These are phyloP conservation scores for Phalanger gymnotis DNA, from an alignment of 2,797 vertebrate genomes.

Conservation along the genomic window DNA sequence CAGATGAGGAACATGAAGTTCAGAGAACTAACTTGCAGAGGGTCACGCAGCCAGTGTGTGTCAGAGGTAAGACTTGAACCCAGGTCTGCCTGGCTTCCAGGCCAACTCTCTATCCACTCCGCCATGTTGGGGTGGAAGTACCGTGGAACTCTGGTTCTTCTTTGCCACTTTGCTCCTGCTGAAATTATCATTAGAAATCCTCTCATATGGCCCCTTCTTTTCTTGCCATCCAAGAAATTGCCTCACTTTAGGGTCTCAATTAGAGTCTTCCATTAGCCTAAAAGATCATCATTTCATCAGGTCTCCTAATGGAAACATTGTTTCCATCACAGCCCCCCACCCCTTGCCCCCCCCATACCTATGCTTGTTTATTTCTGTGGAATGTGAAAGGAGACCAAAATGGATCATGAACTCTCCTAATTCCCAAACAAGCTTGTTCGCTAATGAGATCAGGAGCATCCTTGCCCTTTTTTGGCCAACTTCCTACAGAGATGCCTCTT, in stretches of 20 bases:
- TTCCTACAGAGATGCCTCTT: neutral
- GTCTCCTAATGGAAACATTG: conserved; percentile 27
- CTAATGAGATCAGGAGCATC: neutral
- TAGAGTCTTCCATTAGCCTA: conserved; percentile 26
- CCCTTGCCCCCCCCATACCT: rapidly evolving
- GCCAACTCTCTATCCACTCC: neutral
- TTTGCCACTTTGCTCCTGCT: rapidly evolving
- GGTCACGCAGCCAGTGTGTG: neutral
- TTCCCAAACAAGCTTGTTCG: neutral
- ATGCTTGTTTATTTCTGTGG: neutral
- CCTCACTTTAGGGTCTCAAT: neutral
- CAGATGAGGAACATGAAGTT: neutral
- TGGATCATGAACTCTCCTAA: neutral
- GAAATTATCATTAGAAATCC: neutral
- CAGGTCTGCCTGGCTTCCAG: neutral
- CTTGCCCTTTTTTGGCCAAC: neutral
- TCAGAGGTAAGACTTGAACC: neutral
- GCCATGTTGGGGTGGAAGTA: neutral
- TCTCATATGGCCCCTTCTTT: neutral
- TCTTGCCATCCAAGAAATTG: conserved; percentile 8
- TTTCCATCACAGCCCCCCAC: neutral
- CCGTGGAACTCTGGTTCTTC: neutral
- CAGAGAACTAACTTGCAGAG: neutral
- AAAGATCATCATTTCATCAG: conserved; percentile 31
- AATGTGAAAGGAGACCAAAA: neutral